Conservation (phyloP, 2,888 invertebrate species). For the Campoplex nolae region DNA sequence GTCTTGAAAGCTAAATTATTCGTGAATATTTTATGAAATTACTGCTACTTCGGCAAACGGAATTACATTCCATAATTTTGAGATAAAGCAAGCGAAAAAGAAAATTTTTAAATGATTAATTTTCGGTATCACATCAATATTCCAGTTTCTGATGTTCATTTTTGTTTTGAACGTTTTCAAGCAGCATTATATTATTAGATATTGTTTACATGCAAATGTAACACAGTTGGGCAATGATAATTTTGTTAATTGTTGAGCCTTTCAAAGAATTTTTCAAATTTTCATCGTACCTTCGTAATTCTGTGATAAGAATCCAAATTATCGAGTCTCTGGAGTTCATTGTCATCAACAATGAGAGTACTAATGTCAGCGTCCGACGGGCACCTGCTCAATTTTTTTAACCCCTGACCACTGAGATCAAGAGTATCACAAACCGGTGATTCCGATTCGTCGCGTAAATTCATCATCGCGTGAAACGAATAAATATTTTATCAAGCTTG, state of each 20-base stretch:
- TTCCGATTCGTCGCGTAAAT: slow-evolving; percentile 72
- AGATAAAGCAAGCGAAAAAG: too few relatives aligned
- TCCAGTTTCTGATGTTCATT: background rate
- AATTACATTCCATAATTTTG: too few relatives aligned
- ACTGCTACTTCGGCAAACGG: too few relatives aligned
- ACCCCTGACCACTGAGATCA: slow-evolving; percentile 91
- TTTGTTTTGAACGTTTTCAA: background rate
- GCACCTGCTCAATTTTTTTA: slow-evolving; percentile 93
- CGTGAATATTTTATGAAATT: too few relatives aligned
- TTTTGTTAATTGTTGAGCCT: background rate
- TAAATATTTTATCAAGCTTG: slow-evolving; percentile 1
- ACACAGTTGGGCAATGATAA: background rate
- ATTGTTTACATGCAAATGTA: background rate
- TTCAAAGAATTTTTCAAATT: background rate
- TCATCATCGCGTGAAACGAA: slow-evolving; percentile 58
- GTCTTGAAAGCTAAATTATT: too few relatives aligned
- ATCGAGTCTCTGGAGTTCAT: slow-evolving; percentile 94
- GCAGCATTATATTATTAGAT: background rate
- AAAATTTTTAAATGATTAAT: too few relatives aligned
- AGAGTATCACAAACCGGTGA: slow-evolving; percentile 86
- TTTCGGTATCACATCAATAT: background rate
- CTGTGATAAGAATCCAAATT: slow-evolving; percentile 93
- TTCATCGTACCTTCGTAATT: slow-evolving; percentile 89
- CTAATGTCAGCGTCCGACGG: slow-evolving; percentile 89
- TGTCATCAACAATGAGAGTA: slow-evolving; percentile 92